These are phyloP conservation scores for Brachyopa scutellaris DNA, from an alignment of 2,888 invertebrate genomes.

Conservation along the genomic window DNA sequence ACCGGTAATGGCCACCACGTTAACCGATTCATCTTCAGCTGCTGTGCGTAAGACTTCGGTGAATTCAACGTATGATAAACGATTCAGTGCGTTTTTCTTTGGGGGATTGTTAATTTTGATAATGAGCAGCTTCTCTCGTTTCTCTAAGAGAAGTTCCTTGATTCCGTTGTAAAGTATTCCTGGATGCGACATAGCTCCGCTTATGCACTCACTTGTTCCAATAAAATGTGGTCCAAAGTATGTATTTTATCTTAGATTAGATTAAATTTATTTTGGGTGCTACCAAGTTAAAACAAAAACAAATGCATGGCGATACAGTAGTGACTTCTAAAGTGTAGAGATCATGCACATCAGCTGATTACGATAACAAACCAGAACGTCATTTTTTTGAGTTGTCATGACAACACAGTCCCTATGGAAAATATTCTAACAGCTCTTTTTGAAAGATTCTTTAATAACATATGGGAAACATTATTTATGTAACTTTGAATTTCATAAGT, in stretches of 20 bases:
- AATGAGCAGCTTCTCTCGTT: constrained; percentile 83
- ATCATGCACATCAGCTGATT: too few relatives aligned
- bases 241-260: background rate
- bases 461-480: too few relatives aligned
- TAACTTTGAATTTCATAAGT: too few relatives aligned
- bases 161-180: constrained; percentile 24
- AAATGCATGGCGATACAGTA: too few relatives aligned
- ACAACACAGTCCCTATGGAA: too few relatives aligned
- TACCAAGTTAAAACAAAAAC: too few relatives aligned
- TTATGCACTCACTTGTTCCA: background rate
- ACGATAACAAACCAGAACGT: too few relatives aligned
- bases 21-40: constrained; percentile 85
- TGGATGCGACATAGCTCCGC: constrained; percentile 20
- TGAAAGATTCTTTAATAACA: too few relatives aligned
- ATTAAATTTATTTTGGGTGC: too few relatives aligned
- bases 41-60: constrained; percentile 86
- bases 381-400: too few relatives aligned
- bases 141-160: constrained; percentile 76
- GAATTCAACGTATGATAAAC: constrained; percentile 86
- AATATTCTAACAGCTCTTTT: too few relatives aligned
- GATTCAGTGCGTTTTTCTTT: constrained; percentile 90
- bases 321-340: background rate
- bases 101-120: constrained; percentile 89
- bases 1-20: constrained; percentile 88
- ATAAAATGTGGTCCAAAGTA: constrained; percentile 18